Conservation (phyloP, 2,888 invertebrate genomes). For the Microdon myrmicae region DNA sequence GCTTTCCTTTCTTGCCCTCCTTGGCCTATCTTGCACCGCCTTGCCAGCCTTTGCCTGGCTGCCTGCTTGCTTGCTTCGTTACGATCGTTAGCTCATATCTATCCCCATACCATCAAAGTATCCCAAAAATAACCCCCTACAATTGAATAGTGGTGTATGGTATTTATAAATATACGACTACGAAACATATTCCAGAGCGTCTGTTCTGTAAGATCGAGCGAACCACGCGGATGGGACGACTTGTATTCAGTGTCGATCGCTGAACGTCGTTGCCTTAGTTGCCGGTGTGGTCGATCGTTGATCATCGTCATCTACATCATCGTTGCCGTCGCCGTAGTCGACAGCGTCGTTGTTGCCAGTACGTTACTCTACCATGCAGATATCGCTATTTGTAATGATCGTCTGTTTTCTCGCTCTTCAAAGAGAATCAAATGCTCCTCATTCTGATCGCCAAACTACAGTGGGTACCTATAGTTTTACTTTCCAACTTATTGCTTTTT, state of each 20-base stretch:
- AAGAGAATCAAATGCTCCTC: slow-evolving; percentile 23
- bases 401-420: slow-evolving; percentile 22
- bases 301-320: slow-evolving; percentile 8
- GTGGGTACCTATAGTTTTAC: not conserved
- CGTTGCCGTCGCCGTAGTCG: slow-evolving; percentile 20
- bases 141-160: slow-evolving; percentile 50
- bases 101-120: slow-evolving; percentile 55
- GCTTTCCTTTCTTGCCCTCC: no score
- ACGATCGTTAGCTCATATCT: slow-evolving; percentile 54
- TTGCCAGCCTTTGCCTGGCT: slow-evolving; percentile 6
- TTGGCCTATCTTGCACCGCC: not conserved
- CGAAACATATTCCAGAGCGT: slow-evolving; percentile 48
- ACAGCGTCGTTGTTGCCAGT: slow-evolving; percentile 24
- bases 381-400: slow-evolving; percentile 39
- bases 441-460: not conserved
- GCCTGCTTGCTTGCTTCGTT: slow-evolving; percentile 25
- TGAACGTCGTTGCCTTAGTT: slow-evolving; percentile 30
- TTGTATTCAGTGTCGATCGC: no score
- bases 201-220: slow-evolving; percentile 27
- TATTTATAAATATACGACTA: slow-evolving; percentile 47
- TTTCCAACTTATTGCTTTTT: not conserved
- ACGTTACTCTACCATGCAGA: slow-evolving; percentile 42
- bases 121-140: slow-evolving; percentile 61
- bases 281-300: slow-evolving; percentile 19
- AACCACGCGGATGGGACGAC: slow-evolving; percentile 30